Evolutionary conservation across 2,888 invertebrate species (phyloP).

Genomic region (Philopedon plagiatum): DNA sequence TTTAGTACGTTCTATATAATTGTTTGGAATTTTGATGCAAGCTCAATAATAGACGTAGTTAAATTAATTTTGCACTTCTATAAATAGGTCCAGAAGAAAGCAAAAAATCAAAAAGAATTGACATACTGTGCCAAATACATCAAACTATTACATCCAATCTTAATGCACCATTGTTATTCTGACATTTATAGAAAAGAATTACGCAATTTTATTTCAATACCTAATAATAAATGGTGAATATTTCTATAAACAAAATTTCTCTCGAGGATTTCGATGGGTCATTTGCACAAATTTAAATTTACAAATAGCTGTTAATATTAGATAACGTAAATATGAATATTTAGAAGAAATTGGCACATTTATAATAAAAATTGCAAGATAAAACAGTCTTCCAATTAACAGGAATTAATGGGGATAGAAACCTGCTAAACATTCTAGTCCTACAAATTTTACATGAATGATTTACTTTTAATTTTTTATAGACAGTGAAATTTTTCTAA

Average conservation of each 20-base stretch:
- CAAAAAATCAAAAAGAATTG: not conserved
- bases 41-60: not conserved
- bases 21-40: not conserved
- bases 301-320: not conserved
- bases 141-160: not conserved
- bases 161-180: not conserved
- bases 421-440: no score
- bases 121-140: slow-evolving; percentile 1
- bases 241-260: slow-evolving; percentile 41
- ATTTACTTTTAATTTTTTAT: no score
- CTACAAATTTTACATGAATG: no score
- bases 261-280: slow-evolving; percentile 18
- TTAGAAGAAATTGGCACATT: not conserved
- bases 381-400: no score
- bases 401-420: no score
- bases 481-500: no score
- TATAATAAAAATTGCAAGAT: no score
- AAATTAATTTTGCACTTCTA: not conserved
- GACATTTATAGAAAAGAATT: not conserved
- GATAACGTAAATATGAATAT: not conserved
- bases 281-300: slow-evolving; percentile 9
- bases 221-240: slow-evolving; percentile 30
- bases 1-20: not conserved
- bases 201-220: slow-evolving; percentile 10
- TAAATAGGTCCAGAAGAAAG: not conserved